These are phyloP conservation scores for Yponomeuta plumbellus DNA, from an alignment of 2,888 invertebrate genomes.

Conservation along the genomic window DNA sequence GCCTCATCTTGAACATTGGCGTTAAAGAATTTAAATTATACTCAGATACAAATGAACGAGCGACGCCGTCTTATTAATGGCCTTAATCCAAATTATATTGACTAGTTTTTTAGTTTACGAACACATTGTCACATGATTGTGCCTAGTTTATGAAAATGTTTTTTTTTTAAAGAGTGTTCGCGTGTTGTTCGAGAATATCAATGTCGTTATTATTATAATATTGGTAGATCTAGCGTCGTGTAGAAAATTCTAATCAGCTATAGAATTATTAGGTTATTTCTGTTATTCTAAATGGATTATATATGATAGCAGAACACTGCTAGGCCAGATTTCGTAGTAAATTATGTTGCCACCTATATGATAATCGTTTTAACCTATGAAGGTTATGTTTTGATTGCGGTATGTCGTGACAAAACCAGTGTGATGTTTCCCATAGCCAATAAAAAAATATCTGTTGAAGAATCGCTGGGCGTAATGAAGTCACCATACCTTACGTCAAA, in stretches of 20 bases:
- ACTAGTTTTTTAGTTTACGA: constrained; percentile 61
- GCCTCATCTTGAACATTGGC: constrained; percentile 76
- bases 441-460: not conserved
- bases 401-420: not conserved
- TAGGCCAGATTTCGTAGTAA: not conserved
- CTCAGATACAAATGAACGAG: constrained; percentile 74
- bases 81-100: constrained; percentile 73
- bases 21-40: constrained; percentile 78
- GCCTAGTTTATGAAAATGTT: constrained; percentile 15
- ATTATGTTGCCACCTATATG: not conserved
- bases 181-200: constrained; percentile 30
- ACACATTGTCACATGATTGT: constrained; percentile 60
- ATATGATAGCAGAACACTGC: not conserved
- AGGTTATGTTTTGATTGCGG: too few species aligned
- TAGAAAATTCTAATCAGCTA: too few species aligned
- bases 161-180: constrained; percentile 19
- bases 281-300: not conserved
- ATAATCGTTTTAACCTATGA: too few species aligned
- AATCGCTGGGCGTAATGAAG: constrained; percentile 23
- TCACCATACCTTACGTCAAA: constrained; percentile 43
- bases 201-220: constrained; percentile 25
- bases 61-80: constrained; percentile 70
- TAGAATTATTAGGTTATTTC: not conserved
- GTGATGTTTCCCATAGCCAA: not conserved
- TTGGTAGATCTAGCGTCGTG: not conserved